phyloP scores from a whole-genome alignment of 2,113 vertebrate species.

The Mastomys coucha region DNA sequence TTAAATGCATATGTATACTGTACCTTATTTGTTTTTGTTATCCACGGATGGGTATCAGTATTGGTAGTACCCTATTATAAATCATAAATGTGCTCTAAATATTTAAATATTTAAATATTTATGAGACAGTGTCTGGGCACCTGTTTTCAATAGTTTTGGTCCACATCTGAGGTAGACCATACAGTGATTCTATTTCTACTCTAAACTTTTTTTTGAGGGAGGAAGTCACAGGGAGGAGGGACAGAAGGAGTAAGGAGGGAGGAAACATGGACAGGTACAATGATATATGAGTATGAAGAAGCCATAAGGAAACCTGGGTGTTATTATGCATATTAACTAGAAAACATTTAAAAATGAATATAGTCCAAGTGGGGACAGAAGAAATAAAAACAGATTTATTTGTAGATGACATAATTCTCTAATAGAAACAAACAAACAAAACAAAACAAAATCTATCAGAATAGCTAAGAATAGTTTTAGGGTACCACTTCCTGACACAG shows the following conservation, averaged over 20 bases:
- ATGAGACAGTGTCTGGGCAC: not conserved
- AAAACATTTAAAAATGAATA: no score
- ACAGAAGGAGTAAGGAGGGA: not conserved
- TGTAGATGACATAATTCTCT: not conserved
- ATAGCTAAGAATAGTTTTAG: not conserved
- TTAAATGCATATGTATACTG: not conserved
- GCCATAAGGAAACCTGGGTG: not conserved
- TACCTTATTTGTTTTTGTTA: not conserved
- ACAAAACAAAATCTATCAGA: not conserved
- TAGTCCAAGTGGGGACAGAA: not conserved
- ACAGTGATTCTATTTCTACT: not conserved
- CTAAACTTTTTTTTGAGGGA: not conserved
- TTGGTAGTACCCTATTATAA: not conserved
- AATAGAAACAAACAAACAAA: not conserved
- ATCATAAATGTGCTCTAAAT: not conserved
- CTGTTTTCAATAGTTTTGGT: constrained; percentile 20
- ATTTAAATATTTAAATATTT: not conserved
- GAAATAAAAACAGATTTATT: not conserved
- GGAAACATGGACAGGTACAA: not conserved
- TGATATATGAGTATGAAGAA: not conserved
- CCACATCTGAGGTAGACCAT: no score
- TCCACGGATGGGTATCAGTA: not conserved
- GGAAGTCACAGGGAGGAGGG: not conserved
- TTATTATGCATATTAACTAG: not conserved
- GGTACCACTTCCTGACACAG: not conserved